Conservation (phyloP, 2,888 invertebrate species). For the Latrodectus hesperus region DNA sequence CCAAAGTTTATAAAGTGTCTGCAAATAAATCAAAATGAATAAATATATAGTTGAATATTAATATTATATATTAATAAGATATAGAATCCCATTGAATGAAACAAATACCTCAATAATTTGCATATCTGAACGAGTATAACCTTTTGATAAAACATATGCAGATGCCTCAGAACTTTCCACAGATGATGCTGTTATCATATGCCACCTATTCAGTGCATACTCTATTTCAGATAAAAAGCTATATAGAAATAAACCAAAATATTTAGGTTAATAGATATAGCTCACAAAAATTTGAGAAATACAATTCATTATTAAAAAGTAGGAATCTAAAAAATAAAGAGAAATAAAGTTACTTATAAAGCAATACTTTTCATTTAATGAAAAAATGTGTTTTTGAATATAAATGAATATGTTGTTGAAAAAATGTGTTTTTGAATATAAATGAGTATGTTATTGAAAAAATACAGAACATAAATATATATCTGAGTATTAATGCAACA, state of each 20-base stretch:
- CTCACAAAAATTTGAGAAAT: not conserved
- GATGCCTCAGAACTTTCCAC: conserved; percentile 18
- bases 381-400: no score
- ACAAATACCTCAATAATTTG: conserved; percentile 45
- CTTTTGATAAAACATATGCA: conserved; percentile 40
- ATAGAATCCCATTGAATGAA: not conserved
- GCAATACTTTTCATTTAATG: not conserved
- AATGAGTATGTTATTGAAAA: no score
- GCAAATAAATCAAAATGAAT: conserved; percentile 6
- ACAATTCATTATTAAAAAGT: no score
- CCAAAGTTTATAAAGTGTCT: conserved; percentile 28
- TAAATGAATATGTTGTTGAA: no score
- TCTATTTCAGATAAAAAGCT: conserved; percentile 47
- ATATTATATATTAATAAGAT: not conserved
- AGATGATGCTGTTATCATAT: conserved; percentile 31
- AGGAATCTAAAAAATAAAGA: no score
- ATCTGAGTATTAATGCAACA: no score
- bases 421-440: no score
- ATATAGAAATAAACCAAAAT: not conserved
- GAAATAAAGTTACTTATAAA: not conserved
- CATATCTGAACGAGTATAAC: conserved; percentile 46
- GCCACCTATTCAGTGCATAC: conserved; percentile 44
- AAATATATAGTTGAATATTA: not conserved
- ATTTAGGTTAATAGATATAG: not conserved
- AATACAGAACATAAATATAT: no score